These are phyloP conservation scores for Drosophila kikkawai DNA, from an alignment of 1,140 invertebrate genomes.

Conservation along the genomic window DNA sequence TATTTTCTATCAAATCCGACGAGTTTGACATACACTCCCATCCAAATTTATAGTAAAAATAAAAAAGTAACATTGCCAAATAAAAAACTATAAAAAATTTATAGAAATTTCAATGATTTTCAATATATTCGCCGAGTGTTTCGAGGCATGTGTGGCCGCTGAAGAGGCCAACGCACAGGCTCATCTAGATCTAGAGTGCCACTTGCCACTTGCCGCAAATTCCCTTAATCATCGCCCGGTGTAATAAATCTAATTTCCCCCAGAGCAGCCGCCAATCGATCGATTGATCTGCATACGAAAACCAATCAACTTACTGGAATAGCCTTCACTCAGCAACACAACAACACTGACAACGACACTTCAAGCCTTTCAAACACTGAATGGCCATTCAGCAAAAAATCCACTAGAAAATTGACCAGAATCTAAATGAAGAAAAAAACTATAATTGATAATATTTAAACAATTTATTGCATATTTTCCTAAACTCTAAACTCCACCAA, in stretches of 20 bases:
- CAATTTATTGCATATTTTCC: neutral
- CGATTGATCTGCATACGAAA: slow-evolving; percentile 34
- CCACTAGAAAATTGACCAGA: neutral
- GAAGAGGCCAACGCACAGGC: slow-evolving; percentile 10
- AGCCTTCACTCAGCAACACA: slow-evolving; percentile 13
- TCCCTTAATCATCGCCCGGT: slow-evolving; percentile 62
- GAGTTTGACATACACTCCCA: no score
- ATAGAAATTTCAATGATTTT: neutral
- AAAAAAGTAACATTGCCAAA: no score
- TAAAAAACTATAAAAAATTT: no score
- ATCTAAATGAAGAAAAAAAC: neutral
- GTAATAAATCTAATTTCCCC: slow-evolving; percentile 71
- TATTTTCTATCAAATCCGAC: no score
- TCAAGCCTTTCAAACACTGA: slow-evolving; percentile 4
- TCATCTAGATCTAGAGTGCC: slow-evolving; percentile 42
- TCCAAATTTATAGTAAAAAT: no score
- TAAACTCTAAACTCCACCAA: no score
- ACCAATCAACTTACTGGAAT: slow-evolving; percentile 33
- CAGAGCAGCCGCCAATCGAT: slow-evolving; percentile 43
- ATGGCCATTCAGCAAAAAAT: neutral
- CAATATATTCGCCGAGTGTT: neutral
- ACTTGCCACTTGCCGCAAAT: slow-evolving; percentile 56
- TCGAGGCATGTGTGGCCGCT: neutral
- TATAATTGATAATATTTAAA: neutral
- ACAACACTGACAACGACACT: neutral